A percentile compares a stretch with the other conserved stretches of the same genome.
These are phyloP conservation scores for Taenioides sp. DNA, from an alignment of 2,797 vertebrate genomes.

Conservation along the genomic window DNA sequence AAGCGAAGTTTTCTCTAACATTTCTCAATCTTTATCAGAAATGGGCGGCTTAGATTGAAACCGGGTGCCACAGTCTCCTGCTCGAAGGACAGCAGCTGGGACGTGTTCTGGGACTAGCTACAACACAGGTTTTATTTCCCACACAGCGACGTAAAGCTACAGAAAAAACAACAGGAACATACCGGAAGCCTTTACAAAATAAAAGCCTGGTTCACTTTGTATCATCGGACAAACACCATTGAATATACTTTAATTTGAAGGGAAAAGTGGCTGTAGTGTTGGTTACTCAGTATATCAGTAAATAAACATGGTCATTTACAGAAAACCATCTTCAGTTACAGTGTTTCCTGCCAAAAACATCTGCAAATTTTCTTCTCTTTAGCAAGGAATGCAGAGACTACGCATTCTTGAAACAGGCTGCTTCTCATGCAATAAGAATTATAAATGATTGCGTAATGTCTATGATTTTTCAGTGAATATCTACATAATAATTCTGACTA, in stretches of 20 bases:
- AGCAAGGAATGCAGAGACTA: not conserved
- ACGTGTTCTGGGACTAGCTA: slow-evolving; percentile 1
- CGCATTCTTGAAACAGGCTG: not conserved
- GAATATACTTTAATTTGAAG: not conserved
- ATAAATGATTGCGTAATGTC: not conserved
- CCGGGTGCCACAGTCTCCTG: slow-evolving; percentile 9
- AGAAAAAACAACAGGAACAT: not conserved
- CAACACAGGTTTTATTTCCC: not conserved
- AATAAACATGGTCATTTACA: not conserved
- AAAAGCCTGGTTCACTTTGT: not conserved
- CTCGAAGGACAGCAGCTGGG: slow-evolving; percentile 47
- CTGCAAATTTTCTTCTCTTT: not conserved
- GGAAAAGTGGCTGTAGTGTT: not conserved
- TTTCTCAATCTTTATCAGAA: not conserved
- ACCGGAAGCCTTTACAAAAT: not conserved
- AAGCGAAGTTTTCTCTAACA: not conserved
- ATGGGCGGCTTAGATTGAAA: not conserved
- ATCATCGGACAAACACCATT: too few relatives aligned
- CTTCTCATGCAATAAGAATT: not conserved
- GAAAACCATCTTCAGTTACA: not conserved
- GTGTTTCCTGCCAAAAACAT: slow-evolving; percentile 4
- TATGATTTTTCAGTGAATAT: not conserved
- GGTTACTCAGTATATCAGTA: not conserved
- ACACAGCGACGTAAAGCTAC: not conserved
- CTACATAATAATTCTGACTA: not conserved